A percentile compares a stretch with the other conserved stretches of the same genome.
These are phyloP conservation scores for Ginglymostoma cirratum DNA, from an alignment of 2,113 vertebrate species.

Conservation along the genomic window DNA sequence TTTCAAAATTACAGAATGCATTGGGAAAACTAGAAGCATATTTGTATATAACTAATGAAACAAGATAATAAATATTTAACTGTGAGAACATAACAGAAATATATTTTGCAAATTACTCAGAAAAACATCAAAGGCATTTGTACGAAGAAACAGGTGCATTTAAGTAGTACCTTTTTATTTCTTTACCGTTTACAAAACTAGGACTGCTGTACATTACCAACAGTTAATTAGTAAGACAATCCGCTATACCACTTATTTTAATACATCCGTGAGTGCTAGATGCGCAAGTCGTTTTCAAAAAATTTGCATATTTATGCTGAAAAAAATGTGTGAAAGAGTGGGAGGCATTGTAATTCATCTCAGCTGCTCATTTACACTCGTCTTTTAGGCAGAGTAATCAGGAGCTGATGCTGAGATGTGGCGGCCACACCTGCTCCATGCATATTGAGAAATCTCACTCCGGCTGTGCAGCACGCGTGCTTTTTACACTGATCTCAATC, in stretches of 20 bases:
- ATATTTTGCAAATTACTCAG: background rate
- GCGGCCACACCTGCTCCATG: slow-evolving; percentile 42
- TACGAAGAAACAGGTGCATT: background rate
- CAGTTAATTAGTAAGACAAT: slow-evolving; percentile 19
- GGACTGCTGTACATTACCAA: background rate
- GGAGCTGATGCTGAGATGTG: slow-evolving; percentile 20
- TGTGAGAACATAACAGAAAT: background rate
- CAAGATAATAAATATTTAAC: background rate
- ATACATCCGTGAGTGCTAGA: background rate
- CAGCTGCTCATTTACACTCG: slow-evolving; percentile 52
- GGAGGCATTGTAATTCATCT: slow-evolving; percentile 51
- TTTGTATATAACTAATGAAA: slow-evolving; percentile 6
- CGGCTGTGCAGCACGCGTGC: slow-evolving; percentile 52
- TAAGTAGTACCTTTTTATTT: slow-evolving; percentile 5
- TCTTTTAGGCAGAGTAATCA: slow-evolving; percentile 41
- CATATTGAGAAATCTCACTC: slow-evolving; percentile 53
- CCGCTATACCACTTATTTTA: slow-evolving; percentile 7
- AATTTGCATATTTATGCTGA: slow-evolving; percentile 73
- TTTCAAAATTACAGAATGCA: background rate
- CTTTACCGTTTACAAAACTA: slow-evolving; percentile 12
- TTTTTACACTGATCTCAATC: slow-evolving; percentile 47
- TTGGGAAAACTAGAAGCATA: background rate
- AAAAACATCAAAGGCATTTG: slow-evolving; percentile 22
- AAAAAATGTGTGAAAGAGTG: slow-evolving; percentile 49
- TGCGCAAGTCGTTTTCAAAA: slow-evolving; percentile 51